Evolutionary conservation across 2,797 vertebrate species (phyloP), one percentile per base, ranked within the genome.

Genomic region (Margarornis squamiger): DNA sequence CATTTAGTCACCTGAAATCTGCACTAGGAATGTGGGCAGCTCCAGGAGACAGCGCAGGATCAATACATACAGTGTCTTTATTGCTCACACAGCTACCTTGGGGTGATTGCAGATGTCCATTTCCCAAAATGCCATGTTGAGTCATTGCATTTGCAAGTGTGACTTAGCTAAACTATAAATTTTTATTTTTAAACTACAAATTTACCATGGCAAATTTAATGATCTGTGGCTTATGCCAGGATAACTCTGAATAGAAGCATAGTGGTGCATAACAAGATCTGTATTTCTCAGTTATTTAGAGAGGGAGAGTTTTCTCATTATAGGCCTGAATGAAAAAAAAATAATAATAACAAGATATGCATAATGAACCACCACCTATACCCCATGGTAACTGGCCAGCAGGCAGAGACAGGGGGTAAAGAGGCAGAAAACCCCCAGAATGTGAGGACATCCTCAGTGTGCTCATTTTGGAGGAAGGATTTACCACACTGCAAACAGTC

Each of bases 261-360:
- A 36, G 36, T 10, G 45, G 5, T 58, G 4, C 57, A 21, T 49
- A 71, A 83, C 6, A 51, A 61, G 68, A 20, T 75, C 27, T 16
- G 2, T 55, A 54, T 54, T 77, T 66, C 71, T 74, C 6, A 14
- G 13, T 65, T 75, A 38, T 68, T 83, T 72, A 46, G 26, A 86
- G 18, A 72, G 29, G 58, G 21, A 27, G 23, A 30, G 3, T 61
- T 74, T 89, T 83, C 22, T 92, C 13, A 55, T 65, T 48, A 36
- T 52, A 88, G 71, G 12, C 8, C 19, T 80, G 58, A 90, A 80
- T 45, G 14, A 13, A 45, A 84, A 58, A 75, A 57, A 29, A 19
- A 5, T 1, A 12, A 36, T 36, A 18, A 4, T 0, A 45, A 6
- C 6, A 68, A 46, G 26, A 9, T 7, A 7, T 9, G 2, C 10